Evolutionary conservation across 1,140 invertebrate genomes (phyloP).

Genomic region (Cheumatopsyche charites): DNA sequence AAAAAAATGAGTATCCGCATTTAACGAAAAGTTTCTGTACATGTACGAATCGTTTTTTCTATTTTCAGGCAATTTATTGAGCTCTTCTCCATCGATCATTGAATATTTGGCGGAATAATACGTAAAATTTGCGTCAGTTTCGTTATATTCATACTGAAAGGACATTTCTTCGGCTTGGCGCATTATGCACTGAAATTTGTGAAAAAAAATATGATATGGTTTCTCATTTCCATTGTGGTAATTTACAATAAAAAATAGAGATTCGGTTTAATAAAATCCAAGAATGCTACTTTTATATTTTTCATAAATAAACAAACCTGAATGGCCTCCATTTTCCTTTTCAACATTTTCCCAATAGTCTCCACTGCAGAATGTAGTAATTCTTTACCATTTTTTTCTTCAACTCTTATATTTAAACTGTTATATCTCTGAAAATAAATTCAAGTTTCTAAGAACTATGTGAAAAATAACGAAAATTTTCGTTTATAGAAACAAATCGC

Average conservation of each 20-base stretch:
- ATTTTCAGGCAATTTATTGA: slow-evolving; percentile 49
- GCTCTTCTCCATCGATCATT: slow-evolving; percentile 52
- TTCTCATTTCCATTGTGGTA: too few relatives aligned
- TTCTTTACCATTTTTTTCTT: slow-evolving; percentile 74
- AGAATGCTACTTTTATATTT: too few relatives aligned
- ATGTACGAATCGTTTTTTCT: slow-evolving; percentile 53
- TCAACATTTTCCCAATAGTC: slow-evolving; percentile 77
- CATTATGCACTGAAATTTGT: slow-evolving; percentile 61
- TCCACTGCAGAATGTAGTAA: slow-evolving; percentile 75
- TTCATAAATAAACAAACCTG: slow-evolving; percentile 58
- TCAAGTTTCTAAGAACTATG: too few relatives aligned
- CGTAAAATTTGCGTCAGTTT: slow-evolving; percentile 56
- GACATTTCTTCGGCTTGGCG: slow-evolving; percentile 69
- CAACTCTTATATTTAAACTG: slow-evolving; percentile 73
- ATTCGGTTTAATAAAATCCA: too few relatives aligned
- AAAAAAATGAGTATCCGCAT: slow-evolving; percentile 81
- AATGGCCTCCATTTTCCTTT: slow-evolving; percentile 83
- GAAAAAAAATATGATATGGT: background rate
- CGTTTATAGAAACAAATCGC: too few relatives aligned
- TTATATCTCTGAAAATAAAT: slow-evolving; percentile 70
- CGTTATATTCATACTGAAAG: slow-evolving; percentile 64
- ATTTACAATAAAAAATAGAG: background rate
- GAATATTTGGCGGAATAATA: slow-evolving; percentile 80
- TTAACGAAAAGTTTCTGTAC: slow-evolving; percentile 66
- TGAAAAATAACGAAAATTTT: too few relatives aligned